phyloP scores from a whole-genome alignment of 2,113 vertebrate species.

The Eudorcas thomsonii region DNA sequence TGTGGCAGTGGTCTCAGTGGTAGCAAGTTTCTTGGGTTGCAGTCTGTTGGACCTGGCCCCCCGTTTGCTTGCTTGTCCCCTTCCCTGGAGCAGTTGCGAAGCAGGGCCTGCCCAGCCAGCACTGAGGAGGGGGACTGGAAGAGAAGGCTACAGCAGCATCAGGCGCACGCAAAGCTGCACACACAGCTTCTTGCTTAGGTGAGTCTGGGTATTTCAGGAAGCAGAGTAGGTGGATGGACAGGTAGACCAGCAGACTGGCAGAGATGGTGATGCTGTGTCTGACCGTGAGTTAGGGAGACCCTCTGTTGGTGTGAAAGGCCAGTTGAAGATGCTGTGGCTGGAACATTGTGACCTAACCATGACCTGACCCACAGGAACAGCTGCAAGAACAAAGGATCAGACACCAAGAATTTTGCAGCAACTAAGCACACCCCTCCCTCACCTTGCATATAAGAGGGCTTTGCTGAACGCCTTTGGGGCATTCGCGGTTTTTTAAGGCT shows the following conservation, averaged over 20 bases:
- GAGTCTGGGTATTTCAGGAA: not conserved
- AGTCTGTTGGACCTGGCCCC: not conserved
- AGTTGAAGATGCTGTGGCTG: not conserved
- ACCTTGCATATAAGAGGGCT: not conserved
- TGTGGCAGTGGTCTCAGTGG: not conserved
- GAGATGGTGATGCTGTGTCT: not conserved
- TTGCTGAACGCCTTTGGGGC: not conserved
- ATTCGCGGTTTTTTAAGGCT: not conserved
- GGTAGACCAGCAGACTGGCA: not conserved
- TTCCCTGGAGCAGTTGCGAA: not conserved
- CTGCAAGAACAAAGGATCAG: not conserved
- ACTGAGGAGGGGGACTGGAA: not conserved
- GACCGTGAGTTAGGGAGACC: not conserved
- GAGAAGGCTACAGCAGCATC: not conserved
- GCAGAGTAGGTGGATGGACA: not conserved
- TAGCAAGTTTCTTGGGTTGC: not conserved
- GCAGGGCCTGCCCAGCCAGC: not conserved
- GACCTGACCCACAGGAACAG: not conserved
- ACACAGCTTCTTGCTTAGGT: not conserved
- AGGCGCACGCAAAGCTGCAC: not conserved
- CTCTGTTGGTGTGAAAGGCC: not conserved
- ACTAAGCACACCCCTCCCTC: not conserved
- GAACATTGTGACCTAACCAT: not conserved
- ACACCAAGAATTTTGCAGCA: not conserved
- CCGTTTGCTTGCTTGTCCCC: not conserved